A percentile compares a stretch with the other conserved stretches of the same genome.
Conservation (phyloP, 30 jellyfish, hydroid and myxozoan species). For the Euphysa ruthae region DNA sequence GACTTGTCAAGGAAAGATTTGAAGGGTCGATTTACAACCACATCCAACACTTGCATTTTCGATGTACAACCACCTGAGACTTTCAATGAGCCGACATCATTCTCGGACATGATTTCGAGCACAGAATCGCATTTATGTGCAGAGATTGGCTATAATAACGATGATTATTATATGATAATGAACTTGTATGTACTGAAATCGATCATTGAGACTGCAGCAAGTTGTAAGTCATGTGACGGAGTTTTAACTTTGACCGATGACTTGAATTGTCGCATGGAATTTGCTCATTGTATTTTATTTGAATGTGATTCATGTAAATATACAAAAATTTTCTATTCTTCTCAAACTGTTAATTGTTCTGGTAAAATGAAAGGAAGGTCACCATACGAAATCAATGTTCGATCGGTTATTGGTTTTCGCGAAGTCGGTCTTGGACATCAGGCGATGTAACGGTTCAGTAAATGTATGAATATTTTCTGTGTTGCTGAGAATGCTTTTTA, state of each 20-base stretch:
- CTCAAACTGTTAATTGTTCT: background rate
- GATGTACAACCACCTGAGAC: too few species aligned
- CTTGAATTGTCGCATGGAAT: constrained; percentile 9
- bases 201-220: background rate
- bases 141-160: too few species aligned
- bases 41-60: too few species aligned
- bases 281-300: constrained; percentile 5
- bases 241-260: background rate
- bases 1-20: too few species aligned
- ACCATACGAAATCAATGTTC: constrained; percentile 5
- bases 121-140: too few species aligned
- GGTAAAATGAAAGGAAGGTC: background rate
- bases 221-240: background rate
- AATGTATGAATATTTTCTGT: constrained; percentile 13
- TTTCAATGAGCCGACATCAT: too few species aligned
- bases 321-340: background rate
- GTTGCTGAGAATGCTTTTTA: constrained; percentile 7
- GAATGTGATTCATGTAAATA: constrained; percentile 1
- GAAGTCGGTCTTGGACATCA: constrained; percentile 14
- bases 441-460: constrained; percentile 14
- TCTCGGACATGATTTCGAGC: too few species aligned
- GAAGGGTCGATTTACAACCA: too few species aligned
- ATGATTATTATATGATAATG: background rate
- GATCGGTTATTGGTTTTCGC: constrained; percentile 2
- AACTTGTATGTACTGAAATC: background rate